Evolutionary conservation across 2,113 vertebrate species (phyloP).

Genomic region (Trematomus loennbergii): DNA sequence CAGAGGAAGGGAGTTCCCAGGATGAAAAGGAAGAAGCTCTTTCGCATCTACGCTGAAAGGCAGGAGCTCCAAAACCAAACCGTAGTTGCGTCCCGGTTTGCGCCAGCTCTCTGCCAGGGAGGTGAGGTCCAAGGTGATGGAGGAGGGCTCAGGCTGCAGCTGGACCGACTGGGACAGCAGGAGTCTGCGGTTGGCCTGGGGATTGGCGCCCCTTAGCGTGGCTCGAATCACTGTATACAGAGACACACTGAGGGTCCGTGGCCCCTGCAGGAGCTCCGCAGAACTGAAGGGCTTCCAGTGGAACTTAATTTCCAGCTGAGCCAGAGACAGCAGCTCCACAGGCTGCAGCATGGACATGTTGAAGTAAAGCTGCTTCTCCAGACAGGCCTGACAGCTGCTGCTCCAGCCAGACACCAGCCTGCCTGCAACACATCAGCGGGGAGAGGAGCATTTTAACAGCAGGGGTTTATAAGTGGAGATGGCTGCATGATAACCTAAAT

Average conservation of each 20-base stretch:
- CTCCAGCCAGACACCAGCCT: conserved; percentile 60
- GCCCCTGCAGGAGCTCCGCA: conserved; percentile 22
- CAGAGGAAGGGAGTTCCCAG: not conserved
- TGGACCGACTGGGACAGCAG: conserved; percentile 83
- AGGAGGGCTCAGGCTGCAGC: conserved; percentile 68
- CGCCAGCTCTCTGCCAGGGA: conserved; percentile 75
- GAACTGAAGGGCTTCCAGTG: conserved; percentile 69
- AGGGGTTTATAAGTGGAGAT: not conserved
- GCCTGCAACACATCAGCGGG: conserved; percentile 56
- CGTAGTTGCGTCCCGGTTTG: conserved; percentile 67
- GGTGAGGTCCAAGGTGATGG: conserved; percentile 86
- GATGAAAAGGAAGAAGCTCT: conserved; percentile 46
- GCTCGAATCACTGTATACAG: conserved; percentile 75
- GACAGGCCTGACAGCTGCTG: conserved; percentile 70
- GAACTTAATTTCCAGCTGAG: conserved; percentile 88
- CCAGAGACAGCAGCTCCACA: conserved; percentile 86
- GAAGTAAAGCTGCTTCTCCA: conserved; percentile 89
- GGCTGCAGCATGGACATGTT: conserved; percentile 90
- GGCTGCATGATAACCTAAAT: not conserved
- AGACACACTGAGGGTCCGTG: conserved; percentile 78
- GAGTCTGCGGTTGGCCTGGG: conserved; percentile 57
- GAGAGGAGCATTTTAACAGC: conserved; percentile 4
- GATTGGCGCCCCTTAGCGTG: conserved; percentile 68
- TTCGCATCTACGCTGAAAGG: conserved; percentile 7
- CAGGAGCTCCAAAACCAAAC: conserved; percentile 84